Evolutionary conservation across 2,113 vertebrate genomes (phyloP).

Genomic region (Pantherophis guttatus): DNA sequence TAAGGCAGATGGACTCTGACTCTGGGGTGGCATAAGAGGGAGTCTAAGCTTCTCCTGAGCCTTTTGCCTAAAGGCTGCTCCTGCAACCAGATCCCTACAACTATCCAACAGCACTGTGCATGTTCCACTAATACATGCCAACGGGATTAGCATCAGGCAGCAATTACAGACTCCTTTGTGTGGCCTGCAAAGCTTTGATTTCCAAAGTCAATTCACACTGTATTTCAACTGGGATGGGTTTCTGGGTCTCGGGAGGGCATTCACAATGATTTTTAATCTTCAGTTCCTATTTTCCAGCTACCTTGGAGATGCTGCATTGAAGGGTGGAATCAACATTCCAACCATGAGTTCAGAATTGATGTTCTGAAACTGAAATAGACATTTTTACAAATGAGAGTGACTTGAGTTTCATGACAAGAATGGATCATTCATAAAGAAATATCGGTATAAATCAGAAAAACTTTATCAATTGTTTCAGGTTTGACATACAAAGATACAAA

Average conservation of each 20-base stretch:
- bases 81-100: slow-evolving; percentile 63
- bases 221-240: slow-evolving; percentile 53
- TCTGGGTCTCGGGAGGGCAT: slow-evolving; percentile 19
- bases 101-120: slow-evolving; percentile 52
- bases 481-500: not conserved
- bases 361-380: not conserved
- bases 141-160: slow-evolving; percentile 65
- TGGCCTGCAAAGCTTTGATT: slow-evolving; percentile 58
- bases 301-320: not conserved
- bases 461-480: not conserved
- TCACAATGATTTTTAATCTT: not conserved
- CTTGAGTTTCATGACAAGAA: not conserved
- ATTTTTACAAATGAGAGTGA: not conserved
- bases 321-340: not conserved
- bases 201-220: slow-evolving; percentile 54
- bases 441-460: not conserved
- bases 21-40: slow-evolving; percentile 67
- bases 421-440: not conserved
- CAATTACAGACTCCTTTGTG: slow-evolving; percentile 71
- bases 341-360: not conserved
- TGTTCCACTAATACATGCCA: slow-evolving; percentile 60
- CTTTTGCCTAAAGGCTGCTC: slow-evolving; percentile 62
- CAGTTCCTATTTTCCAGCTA: not conserved
- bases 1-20: slow-evolving; percentile 69
- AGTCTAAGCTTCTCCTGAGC: slow-evolving; percentile 67